Evolutionary conservation across 2,888 invertebrate species (phyloP).

Genomic region (Archips xylosteana): DNA sequence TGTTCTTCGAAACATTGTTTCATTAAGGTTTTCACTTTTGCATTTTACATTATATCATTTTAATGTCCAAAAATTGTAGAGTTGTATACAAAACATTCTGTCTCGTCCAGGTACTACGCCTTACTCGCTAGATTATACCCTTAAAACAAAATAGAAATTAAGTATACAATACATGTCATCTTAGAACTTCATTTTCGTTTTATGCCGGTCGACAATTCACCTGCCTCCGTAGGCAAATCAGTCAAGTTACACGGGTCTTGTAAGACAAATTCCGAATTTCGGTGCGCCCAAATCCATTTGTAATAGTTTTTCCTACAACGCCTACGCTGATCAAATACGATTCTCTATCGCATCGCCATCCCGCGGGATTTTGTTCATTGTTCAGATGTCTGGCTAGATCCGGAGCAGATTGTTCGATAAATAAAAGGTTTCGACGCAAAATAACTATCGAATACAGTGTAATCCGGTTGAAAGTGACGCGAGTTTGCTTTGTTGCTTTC

Average conservation of each 20-base stretch:
- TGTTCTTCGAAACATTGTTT: too few species aligned
- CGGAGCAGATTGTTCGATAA: slow-evolving; percentile 18
- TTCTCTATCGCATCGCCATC: not conserved
- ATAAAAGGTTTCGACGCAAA: slow-evolving; percentile 11
- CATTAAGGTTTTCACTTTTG: too few species aligned
- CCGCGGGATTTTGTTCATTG: slow-evolving; percentile 26
- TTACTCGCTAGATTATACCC: too few species aligned
- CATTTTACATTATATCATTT: too few species aligned
- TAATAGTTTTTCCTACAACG: slow-evolving; percentile 20
- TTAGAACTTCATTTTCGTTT: too few species aligned
- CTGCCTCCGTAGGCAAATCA: not conserved
- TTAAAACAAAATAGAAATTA: too few species aligned
- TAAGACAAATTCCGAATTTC: slow-evolving; percentile 7
- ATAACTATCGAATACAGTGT: slow-evolving; percentile 1
- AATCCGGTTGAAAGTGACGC: not conserved
- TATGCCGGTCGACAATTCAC: not conserved
- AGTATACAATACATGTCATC: too few species aligned
- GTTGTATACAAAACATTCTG: too few species aligned
- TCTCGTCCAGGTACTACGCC: too few species aligned
- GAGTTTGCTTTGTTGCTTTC: not conserved
- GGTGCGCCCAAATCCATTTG: slow-evolving; percentile 22
- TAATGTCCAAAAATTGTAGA: too few species aligned
- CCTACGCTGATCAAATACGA: slow-evolving; percentile 15
- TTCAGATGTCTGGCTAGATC: slow-evolving; percentile 18
- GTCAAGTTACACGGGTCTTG: not conserved